Conservation (phyloP, 2,797 vertebrate genomes). For the Pipistrellus pipistrellus region DNA sequence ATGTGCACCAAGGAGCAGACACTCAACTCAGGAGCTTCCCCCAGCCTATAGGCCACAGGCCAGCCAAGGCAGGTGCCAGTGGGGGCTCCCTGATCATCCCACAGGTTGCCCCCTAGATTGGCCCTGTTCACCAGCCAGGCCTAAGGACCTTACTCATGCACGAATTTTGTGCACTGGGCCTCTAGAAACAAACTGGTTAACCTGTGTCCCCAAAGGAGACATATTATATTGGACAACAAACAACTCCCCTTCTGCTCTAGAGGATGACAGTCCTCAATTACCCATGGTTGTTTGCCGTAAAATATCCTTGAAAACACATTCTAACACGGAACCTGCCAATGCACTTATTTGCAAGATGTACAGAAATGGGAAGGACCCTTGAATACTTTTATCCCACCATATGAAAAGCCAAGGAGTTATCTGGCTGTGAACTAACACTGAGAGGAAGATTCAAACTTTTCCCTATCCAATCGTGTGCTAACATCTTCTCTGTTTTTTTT, state of each 20-base stretch:
- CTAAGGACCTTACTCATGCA: no score
- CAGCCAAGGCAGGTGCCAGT: no score
- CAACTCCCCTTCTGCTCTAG: conserved; percentile 43
- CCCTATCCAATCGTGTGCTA: background rate
- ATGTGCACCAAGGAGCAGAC: no score
- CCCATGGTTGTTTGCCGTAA: background rate
- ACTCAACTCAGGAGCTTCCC: no score
- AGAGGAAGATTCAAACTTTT: conserved; percentile 64
- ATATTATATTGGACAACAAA: conserved; percentile 3
- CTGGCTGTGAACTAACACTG: conserved; percentile 12
- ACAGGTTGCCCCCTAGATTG: no score
- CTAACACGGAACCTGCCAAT: background rate
- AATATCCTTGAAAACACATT: conserved; percentile 31
- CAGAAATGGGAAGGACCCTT: conserved; percentile 7
- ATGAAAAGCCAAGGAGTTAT: conserved; percentile 38
- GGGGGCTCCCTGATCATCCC: no score
- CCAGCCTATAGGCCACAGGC: no score
- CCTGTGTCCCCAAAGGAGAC: background rate
- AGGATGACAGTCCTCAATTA: background rate
- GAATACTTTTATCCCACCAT: background rate
- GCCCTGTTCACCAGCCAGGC: no score
- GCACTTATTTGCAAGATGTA: conserved; percentile 18
- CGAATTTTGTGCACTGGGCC: no score
- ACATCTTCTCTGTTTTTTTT: background rate
- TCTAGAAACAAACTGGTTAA: background rate